Percentiles rank a stretch among this genome's conserved stretches.
These are phyloP conservation scores for Neomorphus geoffroyi DNA, from an alignment of 2,797 vertebrate species.

Conservation along the genomic window DNA sequence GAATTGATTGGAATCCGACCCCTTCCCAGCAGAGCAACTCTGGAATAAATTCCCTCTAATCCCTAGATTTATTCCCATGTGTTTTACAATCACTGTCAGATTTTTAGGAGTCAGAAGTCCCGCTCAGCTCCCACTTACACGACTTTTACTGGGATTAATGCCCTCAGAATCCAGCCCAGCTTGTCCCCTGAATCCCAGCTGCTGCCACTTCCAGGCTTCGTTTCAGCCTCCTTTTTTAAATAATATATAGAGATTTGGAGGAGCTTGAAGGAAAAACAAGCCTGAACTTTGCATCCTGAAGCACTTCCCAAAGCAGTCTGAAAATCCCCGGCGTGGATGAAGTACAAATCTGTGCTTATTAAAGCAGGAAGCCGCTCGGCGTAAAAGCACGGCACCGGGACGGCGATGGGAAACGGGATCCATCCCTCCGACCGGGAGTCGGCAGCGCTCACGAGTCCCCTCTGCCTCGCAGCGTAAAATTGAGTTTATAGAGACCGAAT, in stretches of 20 bases:
- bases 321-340: background rate
- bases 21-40: background rate
- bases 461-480: background rate
- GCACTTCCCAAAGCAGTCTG: background rate
- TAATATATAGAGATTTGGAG: background rate
- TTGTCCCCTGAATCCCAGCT: background rate
- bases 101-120: background rate
- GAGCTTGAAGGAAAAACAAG: background rate
- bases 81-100: rapidly evolving
- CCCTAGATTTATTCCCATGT: background rate
- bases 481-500: background rate
- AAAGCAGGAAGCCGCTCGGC: background rate
- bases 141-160: background rate
- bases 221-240: background rate
- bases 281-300: background rate
- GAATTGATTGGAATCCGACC: rapidly evolving
- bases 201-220: background rate
- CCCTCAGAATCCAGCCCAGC: background rate
- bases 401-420: background rate
- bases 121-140: background rate
- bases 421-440: background rate
- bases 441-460: no score
- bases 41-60: background rate
- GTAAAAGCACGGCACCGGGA: background rate
- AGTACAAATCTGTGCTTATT: background rate